These are phyloP conservation scores for Rotaria socialis DNA, from an alignment of 2,888 invertebrate species.

Conservation along the genomic window DNA sequence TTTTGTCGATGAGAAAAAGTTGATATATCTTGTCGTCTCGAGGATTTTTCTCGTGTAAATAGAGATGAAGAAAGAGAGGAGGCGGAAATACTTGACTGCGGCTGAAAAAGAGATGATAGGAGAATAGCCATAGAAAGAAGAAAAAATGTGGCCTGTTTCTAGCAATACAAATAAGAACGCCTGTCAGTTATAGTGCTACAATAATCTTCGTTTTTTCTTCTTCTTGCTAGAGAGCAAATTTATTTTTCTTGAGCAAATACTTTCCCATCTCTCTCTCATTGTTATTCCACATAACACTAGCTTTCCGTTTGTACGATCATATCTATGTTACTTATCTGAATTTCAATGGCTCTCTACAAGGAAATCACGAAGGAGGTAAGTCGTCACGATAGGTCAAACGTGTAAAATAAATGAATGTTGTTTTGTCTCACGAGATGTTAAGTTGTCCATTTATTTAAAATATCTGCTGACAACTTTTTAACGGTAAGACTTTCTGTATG, in stretches of 20 bases:
- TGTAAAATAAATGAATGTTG: neutral
- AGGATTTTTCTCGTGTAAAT: neutral
- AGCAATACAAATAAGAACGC: conserved; percentile 7
- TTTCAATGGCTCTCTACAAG: conserved; percentile 7
- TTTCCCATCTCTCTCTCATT: neutral
- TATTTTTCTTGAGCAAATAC: conserved; percentile 10
- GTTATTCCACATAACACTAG: neutral
- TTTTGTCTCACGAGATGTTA: neutral
- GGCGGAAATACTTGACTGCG: conserved; percentile 26
- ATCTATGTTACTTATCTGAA: neutral
- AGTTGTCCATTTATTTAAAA: too few relatives aligned
- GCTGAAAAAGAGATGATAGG: neutral
- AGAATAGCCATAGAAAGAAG: neutral
- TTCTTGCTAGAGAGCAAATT: neutral
- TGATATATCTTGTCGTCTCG: neutral
- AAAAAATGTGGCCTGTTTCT: neutral
- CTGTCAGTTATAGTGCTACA: neutral
- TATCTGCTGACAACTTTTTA: too few relatives aligned
- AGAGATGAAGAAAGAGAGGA: neutral
- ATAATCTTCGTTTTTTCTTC: conserved; percentile 23
- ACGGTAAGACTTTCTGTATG: too few relatives aligned
- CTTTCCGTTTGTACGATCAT: neutral
- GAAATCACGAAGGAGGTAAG: conserved; percentile 7
- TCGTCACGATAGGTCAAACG: neutral
- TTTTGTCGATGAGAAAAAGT: neutral